Base-by-base conservation (phyloP, 2,888 invertebrate species). In the Lasioglossum oenotherae region DNA sequence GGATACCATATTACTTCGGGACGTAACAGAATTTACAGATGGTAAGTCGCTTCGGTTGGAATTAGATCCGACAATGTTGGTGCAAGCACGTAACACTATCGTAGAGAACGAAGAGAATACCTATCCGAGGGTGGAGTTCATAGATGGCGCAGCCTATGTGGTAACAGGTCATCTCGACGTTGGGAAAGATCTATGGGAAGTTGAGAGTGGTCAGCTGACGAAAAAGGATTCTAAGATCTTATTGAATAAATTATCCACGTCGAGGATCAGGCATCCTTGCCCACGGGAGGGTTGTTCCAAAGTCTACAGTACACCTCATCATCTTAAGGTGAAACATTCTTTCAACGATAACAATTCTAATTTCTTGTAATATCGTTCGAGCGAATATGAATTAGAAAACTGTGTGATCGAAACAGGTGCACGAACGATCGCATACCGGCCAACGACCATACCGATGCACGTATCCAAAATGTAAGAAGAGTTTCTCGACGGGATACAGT, bases 401-500 rank as follows among this genome's bases (percentile, higher is more conserved):
- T 57, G n/a, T 81, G 31, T 71, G 6, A 44, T 85, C 82, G 19
- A 64, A 60, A 92, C 93, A 96, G 96, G 96, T 96, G 10, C 96
- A 96, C 91, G 95, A 95, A 90, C 93, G 96, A 81, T 95, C 95
- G 77, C 96, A 96, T 89, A 96, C 96, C 0, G 96, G 96, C 46
- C 95, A 94, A 76, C 93, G 96, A 83, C 96, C 96, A 1, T 96
- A 95, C 88, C 92, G 93, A 81, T 96, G 96, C 87, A 93, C 95
- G 2, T 93, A 95, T 84, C 93, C 95, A 46, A 95, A 95, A 46
- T 96, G 96, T 90, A 94, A 94, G 80, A 96, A 96, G 91, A 95
- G 95, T 67, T 96, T 96, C 92, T 95, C 96, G 6, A 96, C 96
- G 4, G 96, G 96, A 46, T 96, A 96, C 90, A 96, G 96, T 71